Conservation (phyloP, 2,888 invertebrate species). For the Melieria crassipennis region DNA sequence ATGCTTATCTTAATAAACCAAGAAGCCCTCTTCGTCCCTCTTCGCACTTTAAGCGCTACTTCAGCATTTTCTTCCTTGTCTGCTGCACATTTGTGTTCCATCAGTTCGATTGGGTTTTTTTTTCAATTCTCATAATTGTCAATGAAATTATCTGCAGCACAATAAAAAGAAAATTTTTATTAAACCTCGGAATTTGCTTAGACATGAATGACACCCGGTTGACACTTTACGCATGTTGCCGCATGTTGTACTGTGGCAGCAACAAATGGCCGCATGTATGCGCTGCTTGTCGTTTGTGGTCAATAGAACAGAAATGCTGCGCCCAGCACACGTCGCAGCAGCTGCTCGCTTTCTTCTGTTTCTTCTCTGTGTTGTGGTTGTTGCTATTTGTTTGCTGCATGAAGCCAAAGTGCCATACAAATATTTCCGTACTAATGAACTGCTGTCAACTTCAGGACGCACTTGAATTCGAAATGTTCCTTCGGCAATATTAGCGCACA, state of each 20-base stretch:
- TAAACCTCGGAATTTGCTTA: constrained; percentile 16
- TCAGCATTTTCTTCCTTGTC: too few relatives aligned
- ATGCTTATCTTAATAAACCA: too few relatives aligned
- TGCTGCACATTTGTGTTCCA: too few relatives aligned
- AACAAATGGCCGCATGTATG: background rate
- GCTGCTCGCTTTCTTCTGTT: background rate
- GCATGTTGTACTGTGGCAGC: background rate
- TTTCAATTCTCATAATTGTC: constrained; percentile 19
- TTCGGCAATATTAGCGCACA: too few relatives aligned
- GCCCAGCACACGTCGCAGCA: background rate
- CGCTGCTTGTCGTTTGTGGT: background rate
- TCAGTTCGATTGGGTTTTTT: too few relatives aligned
- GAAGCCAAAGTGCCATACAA: background rate
- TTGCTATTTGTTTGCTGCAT: background rate
- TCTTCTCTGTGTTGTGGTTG: background rate
- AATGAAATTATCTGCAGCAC: constrained; percentile 26
- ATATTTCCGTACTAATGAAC: too few relatives aligned
- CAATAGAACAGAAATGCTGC: background rate
- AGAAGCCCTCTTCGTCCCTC: too few relatives aligned
- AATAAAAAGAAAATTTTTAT: constrained; percentile 31
- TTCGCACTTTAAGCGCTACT: too few relatives aligned
- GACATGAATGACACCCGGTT: background rate
- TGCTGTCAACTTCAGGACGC: too few relatives aligned
- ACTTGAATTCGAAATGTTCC: too few relatives aligned
- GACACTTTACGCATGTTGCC: background rate